A percentile compares a stretch with the other conserved stretches of the same genome.
phyloP scores from a whole-genome alignment of 2,113 vertebrate species.

The Illadopsis cleaveri region DNA sequence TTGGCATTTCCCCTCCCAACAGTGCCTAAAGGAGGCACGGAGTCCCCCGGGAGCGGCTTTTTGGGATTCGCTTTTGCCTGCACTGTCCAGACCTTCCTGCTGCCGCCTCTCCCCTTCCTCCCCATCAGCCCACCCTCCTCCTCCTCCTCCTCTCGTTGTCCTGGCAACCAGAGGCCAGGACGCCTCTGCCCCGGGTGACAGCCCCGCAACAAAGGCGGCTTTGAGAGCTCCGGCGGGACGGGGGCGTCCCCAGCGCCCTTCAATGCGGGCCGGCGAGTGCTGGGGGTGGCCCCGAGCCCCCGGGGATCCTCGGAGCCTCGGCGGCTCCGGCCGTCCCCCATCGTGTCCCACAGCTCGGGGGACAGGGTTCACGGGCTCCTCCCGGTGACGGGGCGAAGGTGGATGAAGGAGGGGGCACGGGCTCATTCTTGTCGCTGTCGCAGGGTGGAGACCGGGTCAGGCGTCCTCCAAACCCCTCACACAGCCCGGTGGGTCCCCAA shows the following conservation, averaged over 20 bases:
- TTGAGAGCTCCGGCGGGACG: neutral
- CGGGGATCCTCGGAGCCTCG: neutral
- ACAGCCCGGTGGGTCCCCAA: slow-evolving; percentile 16
- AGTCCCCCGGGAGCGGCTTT: rapidly evolving
- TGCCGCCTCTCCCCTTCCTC: neutral
- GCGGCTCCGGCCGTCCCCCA: neutral
- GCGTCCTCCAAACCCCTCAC: neutral
- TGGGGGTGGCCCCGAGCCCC: slow-evolving; percentile 16
- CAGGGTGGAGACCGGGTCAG: slow-evolving; percentile 12
- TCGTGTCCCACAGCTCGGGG: neutral
- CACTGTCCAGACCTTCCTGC: neutral
- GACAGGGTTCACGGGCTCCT: slow-evolving; percentile 57
- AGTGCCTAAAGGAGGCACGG: neutral
- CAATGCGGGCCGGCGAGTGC: neutral
- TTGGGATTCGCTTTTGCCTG: rapidly evolving
- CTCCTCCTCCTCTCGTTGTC: neutral
- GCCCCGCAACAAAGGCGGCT: slow-evolving; percentile 49
- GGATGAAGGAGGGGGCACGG: slow-evolving; percentile 6
- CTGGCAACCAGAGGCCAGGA: slow-evolving; percentile 56
- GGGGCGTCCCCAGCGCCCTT: neutral
- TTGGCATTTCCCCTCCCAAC: neutral
- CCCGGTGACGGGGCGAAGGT: neutral
- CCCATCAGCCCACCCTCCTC: neutral
- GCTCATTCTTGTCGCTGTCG: slow-evolving; percentile 34
- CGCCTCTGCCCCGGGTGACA: slow-evolving; percentile 28